Percentiles rank a stretch among this genome's conserved stretches.
These are phyloP conservation scores for Venustaconcha ellipsiformis DNA, from an alignment of 1,140 invertebrate genomes.

Conservation along the genomic window DNA sequence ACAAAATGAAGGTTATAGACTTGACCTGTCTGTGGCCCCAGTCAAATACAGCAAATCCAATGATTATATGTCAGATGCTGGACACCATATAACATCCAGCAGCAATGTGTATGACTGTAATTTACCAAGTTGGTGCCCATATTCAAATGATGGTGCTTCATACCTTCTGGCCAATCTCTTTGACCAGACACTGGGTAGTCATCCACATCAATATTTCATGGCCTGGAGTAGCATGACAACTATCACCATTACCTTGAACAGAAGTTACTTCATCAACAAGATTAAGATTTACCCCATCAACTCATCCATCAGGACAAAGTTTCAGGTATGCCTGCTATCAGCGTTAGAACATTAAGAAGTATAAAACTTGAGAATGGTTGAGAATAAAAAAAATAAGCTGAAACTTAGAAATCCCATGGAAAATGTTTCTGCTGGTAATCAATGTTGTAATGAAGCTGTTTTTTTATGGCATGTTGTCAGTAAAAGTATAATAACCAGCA, in stretches of 20 bases:
- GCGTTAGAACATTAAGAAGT: too few species aligned
- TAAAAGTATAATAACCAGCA: too few species aligned
- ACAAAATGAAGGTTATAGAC: conserved; percentile 49
- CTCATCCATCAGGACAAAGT: too few species aligned
- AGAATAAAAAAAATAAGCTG: too few species aligned
- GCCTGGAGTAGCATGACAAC: conserved; percentile 30
- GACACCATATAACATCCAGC: conserved; percentile 34
- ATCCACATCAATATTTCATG: conserved; percentile 40
- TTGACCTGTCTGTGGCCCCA: conserved; percentile 35
- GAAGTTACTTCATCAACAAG: conserved; percentile 41
- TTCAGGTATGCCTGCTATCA: too few species aligned
- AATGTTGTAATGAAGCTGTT: too few species aligned
- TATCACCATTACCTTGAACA: conserved; percentile 38
- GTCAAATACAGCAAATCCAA: conserved; percentile 28
- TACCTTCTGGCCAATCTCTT: conserved; percentile 47
- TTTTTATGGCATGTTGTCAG: too few species aligned
- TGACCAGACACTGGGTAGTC: conserved; percentile 46
- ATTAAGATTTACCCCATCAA: conserved; percentile 43
- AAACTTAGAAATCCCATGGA: too few species aligned
- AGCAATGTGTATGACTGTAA: too few species aligned
- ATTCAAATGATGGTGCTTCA: conserved; percentile 21
- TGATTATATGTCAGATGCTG: conserved; percentile 26
- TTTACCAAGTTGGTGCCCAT: neutral
- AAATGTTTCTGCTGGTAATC: too few species aligned
- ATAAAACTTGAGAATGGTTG: too few species aligned